A percentile compares a stretch with the other conserved stretches of the same genome.
These are phyloP conservation scores for Phataginus tetradactyla DNA, from an alignment of 2,797 vertebrate genomes.

Conservation along the genomic window DNA sequence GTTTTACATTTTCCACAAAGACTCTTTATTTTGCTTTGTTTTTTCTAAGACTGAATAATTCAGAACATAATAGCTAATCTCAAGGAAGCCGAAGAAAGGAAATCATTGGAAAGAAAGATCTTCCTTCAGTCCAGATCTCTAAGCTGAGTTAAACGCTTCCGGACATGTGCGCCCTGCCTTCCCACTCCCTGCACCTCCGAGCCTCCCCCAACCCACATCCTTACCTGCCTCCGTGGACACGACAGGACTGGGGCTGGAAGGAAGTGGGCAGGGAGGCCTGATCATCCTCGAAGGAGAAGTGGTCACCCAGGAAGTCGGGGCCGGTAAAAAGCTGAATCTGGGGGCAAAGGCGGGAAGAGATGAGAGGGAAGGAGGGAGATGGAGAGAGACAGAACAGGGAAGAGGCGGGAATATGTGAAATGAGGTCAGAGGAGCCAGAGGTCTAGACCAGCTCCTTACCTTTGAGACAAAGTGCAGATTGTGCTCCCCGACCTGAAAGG, in stretches of 20 bases:
- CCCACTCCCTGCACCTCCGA: no score
- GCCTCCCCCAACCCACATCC: background rate
- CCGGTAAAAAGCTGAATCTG: slow-evolving; percentile 94
- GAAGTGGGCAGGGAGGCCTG: slow-evolving; percentile 82
- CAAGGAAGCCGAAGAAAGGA: background rate
- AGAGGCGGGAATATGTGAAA: rapidly evolving
- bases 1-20: slow-evolving; percentile 22
- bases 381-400: background rate
- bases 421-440: background rate
- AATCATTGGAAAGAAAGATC: background rate
- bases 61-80: background rate
- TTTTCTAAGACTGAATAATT: slow-evolving; percentile 1
- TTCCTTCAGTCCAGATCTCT: background rate
- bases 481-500: slow-evolving; percentile 84
- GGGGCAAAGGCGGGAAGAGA: background rate
- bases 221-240: slow-evolving; percentile 93
- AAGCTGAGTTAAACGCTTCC: background rate
- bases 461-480: slow-evolving; percentile 86
- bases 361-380: background rate
- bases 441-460: slow-evolving; percentile 75
- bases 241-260: slow-evolving; percentile 89
- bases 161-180: background rate
- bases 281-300: slow-evolving; percentile 85
- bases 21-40: background rate
- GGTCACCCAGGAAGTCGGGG: slow-evolving; percentile 90